These are phyloP conservation scores for Brevimyrus niger DNA, from an alignment of 2,113 vertebrate species.

Conservation along the genomic window DNA sequence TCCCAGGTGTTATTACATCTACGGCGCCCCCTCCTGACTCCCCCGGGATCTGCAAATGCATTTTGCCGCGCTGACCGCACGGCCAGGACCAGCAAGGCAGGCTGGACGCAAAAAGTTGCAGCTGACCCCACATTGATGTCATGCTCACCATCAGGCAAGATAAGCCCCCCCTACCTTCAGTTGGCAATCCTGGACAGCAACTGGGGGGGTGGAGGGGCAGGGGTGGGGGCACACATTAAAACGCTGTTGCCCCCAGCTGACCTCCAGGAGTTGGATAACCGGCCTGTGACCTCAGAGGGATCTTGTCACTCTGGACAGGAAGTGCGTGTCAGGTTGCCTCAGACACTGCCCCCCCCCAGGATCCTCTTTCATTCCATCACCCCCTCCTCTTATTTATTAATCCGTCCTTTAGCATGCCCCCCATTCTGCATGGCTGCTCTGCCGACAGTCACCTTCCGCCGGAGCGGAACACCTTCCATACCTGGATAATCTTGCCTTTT, in stretches of 20 bases:
- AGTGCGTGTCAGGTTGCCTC: constrained; percentile 47
- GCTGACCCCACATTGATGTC: background rate
- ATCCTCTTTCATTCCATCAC: background rate
- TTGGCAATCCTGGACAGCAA: background rate
- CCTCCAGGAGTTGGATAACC: constrained; percentile 10
- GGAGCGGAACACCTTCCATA: too few species aligned
- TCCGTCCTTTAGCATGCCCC: constrained; percentile 23
- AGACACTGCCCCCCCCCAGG: constrained; percentile 22
- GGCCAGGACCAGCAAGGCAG: background rate
- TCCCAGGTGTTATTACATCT: background rate
- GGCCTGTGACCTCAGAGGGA: constrained; percentile 45
- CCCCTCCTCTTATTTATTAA: constrained; percentile 13
- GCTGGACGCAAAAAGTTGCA: background rate
- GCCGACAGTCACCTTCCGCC: constrained; percentile 33
- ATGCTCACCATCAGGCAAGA: background rate
- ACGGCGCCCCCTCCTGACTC: background rate
- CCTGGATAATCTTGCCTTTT: too few species aligned
- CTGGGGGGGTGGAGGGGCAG: background rate
- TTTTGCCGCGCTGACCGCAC: background rate
- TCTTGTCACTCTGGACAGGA: constrained; percentile 49
- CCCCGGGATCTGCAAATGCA: background rate
- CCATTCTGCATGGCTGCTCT: constrained; percentile 37
- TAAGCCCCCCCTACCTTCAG: background rate
- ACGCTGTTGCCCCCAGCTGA: background rate
- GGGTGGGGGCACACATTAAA: background rate